Evolutionary conservation across 2,888 invertebrate species (phyloP).

Genomic region (Tetragnatha montana): DNA sequence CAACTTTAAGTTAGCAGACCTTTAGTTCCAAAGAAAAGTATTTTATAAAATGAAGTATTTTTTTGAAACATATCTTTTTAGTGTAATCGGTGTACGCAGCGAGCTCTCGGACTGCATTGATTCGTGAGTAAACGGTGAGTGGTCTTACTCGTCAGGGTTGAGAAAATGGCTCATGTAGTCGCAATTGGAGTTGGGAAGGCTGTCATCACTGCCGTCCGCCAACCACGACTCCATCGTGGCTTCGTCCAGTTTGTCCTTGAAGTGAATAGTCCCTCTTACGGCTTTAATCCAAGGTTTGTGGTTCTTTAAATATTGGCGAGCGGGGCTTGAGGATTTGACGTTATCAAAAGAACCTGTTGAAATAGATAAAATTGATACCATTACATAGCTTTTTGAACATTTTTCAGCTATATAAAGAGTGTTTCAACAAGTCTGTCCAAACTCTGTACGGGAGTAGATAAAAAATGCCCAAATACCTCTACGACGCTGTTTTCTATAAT

Average conservation of each 20-base stretch:
- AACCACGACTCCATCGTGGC: constrained; percentile 15
- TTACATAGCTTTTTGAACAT: too few species aligned
- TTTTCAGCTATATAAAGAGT: too few species aligned
- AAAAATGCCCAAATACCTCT: too few species aligned
- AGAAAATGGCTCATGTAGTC: neutral
- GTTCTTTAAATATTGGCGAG: neutral
- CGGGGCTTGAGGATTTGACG: neutral
- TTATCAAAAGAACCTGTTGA: neutral
- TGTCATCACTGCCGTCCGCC: constrained; percentile 17
- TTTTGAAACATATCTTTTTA: neutral
- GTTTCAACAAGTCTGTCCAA: too few species aligned
- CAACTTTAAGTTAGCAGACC: too few species aligned
- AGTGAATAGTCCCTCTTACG: neutral
- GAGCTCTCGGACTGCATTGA: neutral
- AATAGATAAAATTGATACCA: too few species aligned
- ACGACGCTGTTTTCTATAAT: too few species aligned
- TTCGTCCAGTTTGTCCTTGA: neutral
- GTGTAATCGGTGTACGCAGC: too few species aligned
- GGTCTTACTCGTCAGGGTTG: neutral
- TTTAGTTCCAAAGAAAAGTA: too few species aligned
- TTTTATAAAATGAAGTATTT: neutral
- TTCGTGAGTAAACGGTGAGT: too few species aligned
- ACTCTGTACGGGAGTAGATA: too few species aligned
- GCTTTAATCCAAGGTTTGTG: neutral
- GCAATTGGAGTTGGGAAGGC: neutral